Evolutionary conservation across 1,140 invertebrate species (phyloP).

Genomic region (Tribolium castaneum): DNA sequence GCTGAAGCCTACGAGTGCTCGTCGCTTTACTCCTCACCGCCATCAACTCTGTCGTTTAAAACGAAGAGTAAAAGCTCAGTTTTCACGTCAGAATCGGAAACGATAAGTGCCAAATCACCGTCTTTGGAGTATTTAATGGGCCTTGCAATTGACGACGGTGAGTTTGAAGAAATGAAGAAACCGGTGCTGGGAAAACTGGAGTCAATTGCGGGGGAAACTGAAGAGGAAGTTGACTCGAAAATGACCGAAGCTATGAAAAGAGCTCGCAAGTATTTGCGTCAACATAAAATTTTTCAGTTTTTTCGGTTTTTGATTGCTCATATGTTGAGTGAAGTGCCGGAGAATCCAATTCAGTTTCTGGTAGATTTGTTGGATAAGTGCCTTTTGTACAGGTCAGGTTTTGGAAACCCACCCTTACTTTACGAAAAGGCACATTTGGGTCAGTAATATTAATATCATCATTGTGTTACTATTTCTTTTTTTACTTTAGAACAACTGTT

Average conservation of each 20-base stretch:
- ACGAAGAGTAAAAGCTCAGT: neutral
- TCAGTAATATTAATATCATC: neutral
- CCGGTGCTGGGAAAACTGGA: neutral
- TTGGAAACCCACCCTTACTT: slow-evolving; percentile 64
- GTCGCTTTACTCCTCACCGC: neutral
- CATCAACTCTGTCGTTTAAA: neutral
- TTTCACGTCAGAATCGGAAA: neutral
- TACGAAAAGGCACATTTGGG: slow-evolving; percentile 56
- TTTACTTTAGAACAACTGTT: slow-evolving; percentile 53
- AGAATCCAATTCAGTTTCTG: slow-evolving; percentile 66
- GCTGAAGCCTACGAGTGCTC: neutral
- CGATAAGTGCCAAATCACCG: neutral
- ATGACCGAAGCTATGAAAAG: slow-evolving; percentile 54
- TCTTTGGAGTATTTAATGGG: slow-evolving; percentile 48
- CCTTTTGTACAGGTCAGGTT: slow-evolving; percentile 64
- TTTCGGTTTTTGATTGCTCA: slow-evolving; percentile 66
- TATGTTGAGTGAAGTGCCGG: slow-evolving; percentile 62
- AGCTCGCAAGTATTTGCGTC: slow-evolving; percentile 61
- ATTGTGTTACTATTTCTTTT: neutral
- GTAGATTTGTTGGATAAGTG: slow-evolving; percentile 65
- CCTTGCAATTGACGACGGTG: slow-evolving; percentile 17
- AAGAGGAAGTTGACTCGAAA: slow-evolving; percentile 19
- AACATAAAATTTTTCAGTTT: slow-evolving; percentile 64
- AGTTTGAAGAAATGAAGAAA: slow-evolving; percentile 14
- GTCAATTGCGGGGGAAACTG: slow-evolving; percentile 14